Base-by-base conservation (phyloP, 2,113 vertebrate genomes). In the Leptosomus discolor region DNA sequence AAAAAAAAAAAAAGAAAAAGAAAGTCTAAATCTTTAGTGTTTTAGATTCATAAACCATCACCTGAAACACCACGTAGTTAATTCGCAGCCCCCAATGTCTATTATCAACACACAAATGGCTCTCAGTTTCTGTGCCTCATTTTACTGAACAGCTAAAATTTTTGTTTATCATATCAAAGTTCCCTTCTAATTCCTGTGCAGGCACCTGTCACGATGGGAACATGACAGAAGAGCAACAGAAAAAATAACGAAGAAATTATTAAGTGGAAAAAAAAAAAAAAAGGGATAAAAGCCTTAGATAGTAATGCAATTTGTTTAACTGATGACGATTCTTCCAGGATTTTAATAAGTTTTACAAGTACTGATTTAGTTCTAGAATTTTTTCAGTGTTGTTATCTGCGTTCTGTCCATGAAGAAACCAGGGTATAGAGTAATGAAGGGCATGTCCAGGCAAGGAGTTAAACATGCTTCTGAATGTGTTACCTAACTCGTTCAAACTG, bases 401-500 rank as follows among this genome's bases (percentile, higher is more conserved):
- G 1, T 86, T 95, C 86, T 85, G 45, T n/a, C 74, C 34, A 54
- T 77, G 79, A 90, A 95, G 91, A 94, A 94, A 91, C 32, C 58
- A 8, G 37, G 54, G 37, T 37, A 76, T 21, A 37, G 50, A 94
- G 74, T 41, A 77, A 93, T n/a, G 73, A 89, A 90, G 51, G 69
- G 84, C 73, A 90, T 90, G 94, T 89, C 46, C 69, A 92, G 91
- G 78, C 97, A 96, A 64, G 69, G 53, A 78, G 39, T 82, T 91
- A 81, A 93, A 85, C 11, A 2, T 60, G 65, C 65, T 84, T 89
- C 87, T 89, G 80, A 94, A 57, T 70, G 80, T 71, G 61, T 95
- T 95, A 96, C 94, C 91, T 89, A 97, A 97, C 83, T 81, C 78
- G 46, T 71, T 96, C 87, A 81, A 95, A 97, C 88, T 93, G 84